phyloP scores from a whole-genome alignment of 2,888 invertebrate genomes.

The Megalurothrips usitatus region DNA sequence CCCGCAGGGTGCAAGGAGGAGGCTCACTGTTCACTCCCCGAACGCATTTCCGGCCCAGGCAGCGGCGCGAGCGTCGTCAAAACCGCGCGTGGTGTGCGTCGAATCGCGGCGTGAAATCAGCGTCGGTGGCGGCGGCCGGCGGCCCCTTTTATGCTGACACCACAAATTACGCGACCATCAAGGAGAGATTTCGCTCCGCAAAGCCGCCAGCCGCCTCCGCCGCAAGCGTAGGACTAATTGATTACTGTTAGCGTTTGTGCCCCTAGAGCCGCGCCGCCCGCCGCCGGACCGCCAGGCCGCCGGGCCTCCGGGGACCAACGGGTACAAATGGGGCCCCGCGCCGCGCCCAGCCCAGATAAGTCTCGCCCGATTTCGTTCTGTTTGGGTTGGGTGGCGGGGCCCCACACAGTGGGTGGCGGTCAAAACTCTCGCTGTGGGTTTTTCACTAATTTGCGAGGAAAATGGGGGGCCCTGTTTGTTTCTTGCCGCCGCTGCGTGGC shows the following conservation, averaged over 20 bases:
- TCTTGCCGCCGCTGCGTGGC: background rate
- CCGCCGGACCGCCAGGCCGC: too few relatives aligned
- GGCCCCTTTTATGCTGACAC: background rate
- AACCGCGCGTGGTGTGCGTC: background rate
- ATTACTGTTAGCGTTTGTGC: background rate
- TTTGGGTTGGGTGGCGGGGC: background rate
- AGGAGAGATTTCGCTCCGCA: background rate
- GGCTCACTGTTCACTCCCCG: background rate
- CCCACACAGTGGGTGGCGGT: background rate
- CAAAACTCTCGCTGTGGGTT: background rate
- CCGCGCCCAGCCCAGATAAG: background rate
- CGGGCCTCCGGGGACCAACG: too few relatives aligned
- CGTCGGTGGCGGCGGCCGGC: background rate
- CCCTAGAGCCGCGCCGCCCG: too few relatives aligned
- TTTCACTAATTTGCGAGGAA: conserved; percentile 9
- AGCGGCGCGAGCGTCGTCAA: background rate
- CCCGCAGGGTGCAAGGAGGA: too few relatives aligned
- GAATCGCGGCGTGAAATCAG: conserved; percentile 1
- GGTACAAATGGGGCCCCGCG: too few relatives aligned
- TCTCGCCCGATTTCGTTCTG: background rate
- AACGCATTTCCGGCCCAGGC: background rate
- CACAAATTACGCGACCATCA: conserved; percentile 22
- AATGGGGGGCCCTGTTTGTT: background rate
- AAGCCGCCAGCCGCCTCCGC: background rate
- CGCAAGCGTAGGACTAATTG: background rate